Conservation (phyloP, 2,113 vertebrate genomes). For the Mesocricetus auratus region DNA sequence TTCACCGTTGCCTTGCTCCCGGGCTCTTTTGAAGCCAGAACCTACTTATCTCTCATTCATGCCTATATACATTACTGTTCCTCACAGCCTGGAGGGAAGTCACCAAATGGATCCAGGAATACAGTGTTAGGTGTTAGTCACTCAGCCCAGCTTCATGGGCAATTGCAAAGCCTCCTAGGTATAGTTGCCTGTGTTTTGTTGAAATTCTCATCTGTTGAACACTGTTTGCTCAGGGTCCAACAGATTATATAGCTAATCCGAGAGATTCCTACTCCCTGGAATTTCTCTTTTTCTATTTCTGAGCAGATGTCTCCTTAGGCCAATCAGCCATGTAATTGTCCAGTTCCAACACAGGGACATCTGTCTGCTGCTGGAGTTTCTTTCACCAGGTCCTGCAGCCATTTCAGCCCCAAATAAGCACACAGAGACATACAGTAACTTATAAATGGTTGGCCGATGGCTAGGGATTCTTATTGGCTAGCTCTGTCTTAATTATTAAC, state of each 20-base stretch:
- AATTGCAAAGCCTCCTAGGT: neutral
- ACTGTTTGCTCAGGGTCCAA: neutral
- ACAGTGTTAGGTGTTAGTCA: neutral
- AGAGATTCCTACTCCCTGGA: neutral
- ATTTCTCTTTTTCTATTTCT: neutral
- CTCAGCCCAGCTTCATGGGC: neutral
- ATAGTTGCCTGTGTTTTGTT: neutral
- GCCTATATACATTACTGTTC: neutral
- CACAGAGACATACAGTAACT: too few relatives aligned
- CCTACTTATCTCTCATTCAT: neutral
- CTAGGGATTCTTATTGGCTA: too few relatives aligned
- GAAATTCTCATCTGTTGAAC: constrained; percentile 9
- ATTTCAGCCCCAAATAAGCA: too few relatives aligned
- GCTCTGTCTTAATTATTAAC: too few relatives aligned
- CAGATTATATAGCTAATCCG: neutral
- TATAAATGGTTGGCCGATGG: too few relatives aligned
- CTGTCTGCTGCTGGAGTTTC: too few relatives aligned
- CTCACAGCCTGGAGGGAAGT: neutral
- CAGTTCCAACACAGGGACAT: neutral
- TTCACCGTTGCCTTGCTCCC: neutral
- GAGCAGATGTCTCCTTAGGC: constrained; percentile 1
- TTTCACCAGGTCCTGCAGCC: too few relatives aligned
- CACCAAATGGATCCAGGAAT: neutral
- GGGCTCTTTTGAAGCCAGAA: neutral
- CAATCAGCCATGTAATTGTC: neutral